Conservation (phyloP, 2,113 vertebrate species). For the Boleophthalmus pectinirostris region DNA sequence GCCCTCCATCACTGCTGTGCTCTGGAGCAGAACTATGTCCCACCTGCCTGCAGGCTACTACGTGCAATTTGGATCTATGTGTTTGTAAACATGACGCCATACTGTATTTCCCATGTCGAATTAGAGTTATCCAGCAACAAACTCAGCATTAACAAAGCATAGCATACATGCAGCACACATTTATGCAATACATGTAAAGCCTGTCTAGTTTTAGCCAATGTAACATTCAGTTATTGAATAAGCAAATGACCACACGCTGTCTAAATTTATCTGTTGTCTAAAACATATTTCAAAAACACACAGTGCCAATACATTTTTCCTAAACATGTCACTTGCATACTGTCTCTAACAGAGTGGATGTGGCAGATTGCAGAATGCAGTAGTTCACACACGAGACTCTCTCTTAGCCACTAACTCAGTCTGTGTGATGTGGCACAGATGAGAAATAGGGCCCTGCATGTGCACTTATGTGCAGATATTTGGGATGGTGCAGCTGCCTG, state of each 20-base stretch:
- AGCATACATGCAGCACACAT: neutral
- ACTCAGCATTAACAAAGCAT: neutral
- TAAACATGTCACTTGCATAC: neutral
- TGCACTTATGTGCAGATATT: constrained; percentile 57
- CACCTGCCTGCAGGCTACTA: constrained; percentile 73
- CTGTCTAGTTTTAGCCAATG: too few relatives aligned
- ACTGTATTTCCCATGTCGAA: neutral
- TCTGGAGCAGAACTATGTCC: constrained; percentile 65
- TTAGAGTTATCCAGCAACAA: neutral
- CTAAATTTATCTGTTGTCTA: neutral
- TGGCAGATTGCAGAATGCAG: constrained; percentile 55
- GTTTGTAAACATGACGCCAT: neutral
- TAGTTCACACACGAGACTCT: constrained; percentile 46
- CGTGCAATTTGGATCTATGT: constrained; percentile 64
- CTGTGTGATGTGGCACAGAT: constrained; percentile 60
- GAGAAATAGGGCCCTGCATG: constrained; percentile 54
- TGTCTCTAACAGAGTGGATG: constrained; percentile 48
- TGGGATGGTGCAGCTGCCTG: constrained; percentile 39
- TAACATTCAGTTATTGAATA: too few relatives aligned
- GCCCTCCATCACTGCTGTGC: constrained; percentile 47
- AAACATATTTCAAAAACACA: neutral
- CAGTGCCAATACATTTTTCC: neutral
- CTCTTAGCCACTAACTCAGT: constrained; percentile 55
- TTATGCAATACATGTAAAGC: neutral
- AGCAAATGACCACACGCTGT: too few relatives aligned